Base-by-base conservation (phyloP, 2,888 invertebrate genomes). In the Cylindroiulus punctatus region DNA sequence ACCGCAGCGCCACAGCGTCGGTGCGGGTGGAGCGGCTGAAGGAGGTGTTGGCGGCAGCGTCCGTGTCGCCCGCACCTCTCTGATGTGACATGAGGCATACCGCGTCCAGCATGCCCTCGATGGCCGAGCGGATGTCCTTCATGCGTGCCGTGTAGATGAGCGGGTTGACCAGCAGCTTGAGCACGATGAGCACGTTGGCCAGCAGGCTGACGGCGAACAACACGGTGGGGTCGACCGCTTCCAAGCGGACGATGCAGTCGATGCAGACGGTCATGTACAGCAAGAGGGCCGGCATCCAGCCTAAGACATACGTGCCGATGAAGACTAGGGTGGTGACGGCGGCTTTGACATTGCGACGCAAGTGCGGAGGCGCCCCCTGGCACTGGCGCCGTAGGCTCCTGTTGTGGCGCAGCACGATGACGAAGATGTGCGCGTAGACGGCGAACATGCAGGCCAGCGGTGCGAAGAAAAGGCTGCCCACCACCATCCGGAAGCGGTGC, bases 91-190 rank as follows among this genome's bases (percentile, higher is more conserved):
- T n/a, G n/a, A 10, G 30, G 32, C 40, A 82, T 17, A n/a, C 22
- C 17, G 30, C 3, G 83, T 83, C 32, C 52, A 81, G 82, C 88
- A 88, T 88, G 19, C 86, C 87, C 88, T 88, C 89, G 87, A 91
- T 89, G 0, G 91, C 90, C 42, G 89, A 89, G 57, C 90, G 92
- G 86, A 94, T 94, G 89, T 94, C 94, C 86, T 93, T 92, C 92
- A 94, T 93, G 86, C 94, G 90, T 8, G 93, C 93, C 12, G 94
- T 93, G 89, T 94, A 94, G 86, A 94, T 94, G 88, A 94, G 93
- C 0, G 94, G 93, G 90, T 94, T 94, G 65, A 93, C 91, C 86
- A 94, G 90, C 44, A 93, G 93, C 89, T 94, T 94, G 88, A 93
- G 90, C 84, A 94, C 93, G 81, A 94, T 91, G 85, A 94, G 91